Conservation (phyloP, 2,888 invertebrate genomes). For the Eudemis profundana region DNA sequence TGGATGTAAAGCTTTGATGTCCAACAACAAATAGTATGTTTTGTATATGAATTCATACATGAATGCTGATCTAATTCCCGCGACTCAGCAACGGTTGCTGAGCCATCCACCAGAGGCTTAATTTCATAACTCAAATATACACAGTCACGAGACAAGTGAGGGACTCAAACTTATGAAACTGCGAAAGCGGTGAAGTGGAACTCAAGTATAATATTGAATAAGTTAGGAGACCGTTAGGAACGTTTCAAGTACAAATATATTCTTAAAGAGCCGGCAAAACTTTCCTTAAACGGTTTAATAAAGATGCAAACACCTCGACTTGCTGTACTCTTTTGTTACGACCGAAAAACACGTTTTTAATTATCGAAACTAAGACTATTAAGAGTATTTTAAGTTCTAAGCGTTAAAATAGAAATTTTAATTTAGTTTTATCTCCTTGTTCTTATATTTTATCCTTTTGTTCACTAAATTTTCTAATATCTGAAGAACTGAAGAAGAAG, state of each 20-base stretch:
- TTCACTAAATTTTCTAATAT: no score
- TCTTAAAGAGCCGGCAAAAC: background rate
- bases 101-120: conserved; percentile 10
- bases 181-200: background rate
- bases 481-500: background rate
- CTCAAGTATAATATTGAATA: conserved; percentile 10
- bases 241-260: background rate
- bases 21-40: no score
- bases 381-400: no score
- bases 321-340: background rate
- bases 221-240: background rate
- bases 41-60: conserved; percentile 6
- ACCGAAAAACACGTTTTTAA: background rate
- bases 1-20: no score
- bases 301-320: background rate
- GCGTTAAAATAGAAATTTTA: no score
- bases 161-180: conserved; percentile 15
- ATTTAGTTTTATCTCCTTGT: no score
- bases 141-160: conserved; percentile 10
- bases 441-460: no score
- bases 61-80: conserved; percentile 5
- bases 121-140: conserved; percentile 24
- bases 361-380: background rate
- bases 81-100: conserved; percentile 3
- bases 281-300: background rate